Evolutionary conservation across 2,888 invertebrate species (phyloP), one percentile per base, ranked within the genome.

Genomic region (Diaprepes abbreviatus): DNA sequence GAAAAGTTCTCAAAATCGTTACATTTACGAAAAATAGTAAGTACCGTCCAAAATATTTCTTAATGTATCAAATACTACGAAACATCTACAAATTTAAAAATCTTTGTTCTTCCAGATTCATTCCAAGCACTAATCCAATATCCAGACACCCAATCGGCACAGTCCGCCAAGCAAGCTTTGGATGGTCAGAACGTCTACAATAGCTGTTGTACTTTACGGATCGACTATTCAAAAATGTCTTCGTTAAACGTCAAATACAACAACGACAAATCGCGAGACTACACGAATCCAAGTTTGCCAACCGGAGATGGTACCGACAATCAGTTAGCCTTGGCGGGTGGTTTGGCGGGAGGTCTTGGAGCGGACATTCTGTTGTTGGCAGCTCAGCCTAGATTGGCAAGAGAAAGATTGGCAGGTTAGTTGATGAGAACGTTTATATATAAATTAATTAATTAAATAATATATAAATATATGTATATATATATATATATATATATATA

Each of bases 1-100:
- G 99, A 80, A 98, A 97, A 88, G 98, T 99, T 81, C 90, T 98
- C 82, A 98, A 98, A 87, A 98, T 99, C 82, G 98, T 99, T 83
- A 99, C 98, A 79, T 99, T 99, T 89, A 98, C 96, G 82, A 99
- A 99, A 89, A 99, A 99, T 86, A 97, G 98, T 96, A 89, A 94
- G 95, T 91, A 67, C 1, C 45, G 14, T 7, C n/a, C 6, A 9
- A 38, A 24, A 5, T 24, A 24, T 24, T 24, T 24, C 24, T 4
- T n/a, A n/a, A n/a, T n/a, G n/a, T n/a, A n/a, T n/a, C n/a, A n/a
- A n/a, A n/a, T n/a, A n/a, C n/a, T n/a, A n/a, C n/a, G n/a, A n/a
- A n/a, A n/a, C n/a, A n/a, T n/a, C n/a, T n/a, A n/a, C n/a, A n/a
- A n/a, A n/a, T n/a, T n/a, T n/a, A n/a, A n/a, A n/a, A 55, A 17